Evolutionary conservation across 1,140 invertebrate genomes (phyloP).

Genomic region (Streblospio benedicti): DNA sequence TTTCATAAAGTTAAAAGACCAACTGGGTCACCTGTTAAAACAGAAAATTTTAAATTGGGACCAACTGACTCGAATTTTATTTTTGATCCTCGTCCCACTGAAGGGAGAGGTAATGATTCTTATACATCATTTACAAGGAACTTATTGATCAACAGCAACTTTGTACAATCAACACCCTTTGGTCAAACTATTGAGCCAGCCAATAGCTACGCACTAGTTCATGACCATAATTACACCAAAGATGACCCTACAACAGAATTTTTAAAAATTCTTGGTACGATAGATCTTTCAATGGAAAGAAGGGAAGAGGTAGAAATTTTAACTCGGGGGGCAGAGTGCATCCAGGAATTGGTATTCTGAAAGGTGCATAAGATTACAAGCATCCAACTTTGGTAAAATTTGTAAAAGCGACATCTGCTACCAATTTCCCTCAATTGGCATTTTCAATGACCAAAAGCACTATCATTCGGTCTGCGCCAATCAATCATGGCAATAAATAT

Average conservation of each 20-base stretch:
- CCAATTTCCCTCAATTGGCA: slow-evolving; percentile 19
- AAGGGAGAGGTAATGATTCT: no score
- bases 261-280: slow-evolving; percentile 3
- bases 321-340: slow-evolving; percentile 17
- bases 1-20: slow-evolving; percentile 19
- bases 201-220: slow-evolving; percentile 17
- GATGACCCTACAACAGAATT: slow-evolving; percentile 1
- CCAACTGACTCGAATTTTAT: slow-evolving; percentile 6
- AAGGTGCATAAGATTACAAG: slow-evolving; percentile 16
- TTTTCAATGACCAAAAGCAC: not conserved
- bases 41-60: slow-evolving; percentile 4
- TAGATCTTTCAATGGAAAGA: slow-evolving; percentile 15
- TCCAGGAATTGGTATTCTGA: slow-evolving; percentile 18
- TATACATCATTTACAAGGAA: no score
- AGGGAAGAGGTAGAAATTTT: slow-evolving; percentile 12
- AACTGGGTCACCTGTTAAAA: slow-evolving; percentile 18
- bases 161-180: no score
- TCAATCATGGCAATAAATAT: slow-evolving; percentile 18
- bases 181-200: no score
- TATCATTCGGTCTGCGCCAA: slow-evolving; percentile 7
- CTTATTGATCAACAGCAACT: no score
- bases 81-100: slow-evolving; percentile 16
- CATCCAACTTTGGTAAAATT: slow-evolving; percentile 25
- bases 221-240: slow-evolving; percentile 12
- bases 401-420: slow-evolving; percentile 21